phyloP scores from a whole-genome alignment of 2,113 vertebrate species.

The Aegypius monachus region DNA sequence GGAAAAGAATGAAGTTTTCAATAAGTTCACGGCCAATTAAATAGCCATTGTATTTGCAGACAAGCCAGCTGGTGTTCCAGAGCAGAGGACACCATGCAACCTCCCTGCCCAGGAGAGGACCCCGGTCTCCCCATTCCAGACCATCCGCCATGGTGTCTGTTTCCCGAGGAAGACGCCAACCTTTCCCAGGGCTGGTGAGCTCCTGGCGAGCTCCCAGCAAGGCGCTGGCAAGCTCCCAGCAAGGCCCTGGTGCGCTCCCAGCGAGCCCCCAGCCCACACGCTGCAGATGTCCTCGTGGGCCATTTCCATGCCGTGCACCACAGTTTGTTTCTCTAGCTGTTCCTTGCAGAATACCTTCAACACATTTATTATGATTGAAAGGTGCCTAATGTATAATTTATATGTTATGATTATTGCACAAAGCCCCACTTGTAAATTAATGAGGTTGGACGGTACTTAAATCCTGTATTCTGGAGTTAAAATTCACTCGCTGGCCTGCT shows the following conservation, averaged over 20 bases:
- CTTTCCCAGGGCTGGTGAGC: background rate
- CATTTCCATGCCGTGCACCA: fast-evolving
- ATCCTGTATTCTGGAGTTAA: background rate
- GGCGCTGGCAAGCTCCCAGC: background rate
- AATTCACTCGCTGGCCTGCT: background rate
- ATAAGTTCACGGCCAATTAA: background rate
- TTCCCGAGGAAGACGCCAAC: background rate
- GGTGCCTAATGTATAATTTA: background rate
- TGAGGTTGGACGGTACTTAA: background rate
- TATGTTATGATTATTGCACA: background rate
- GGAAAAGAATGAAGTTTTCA: background rate
- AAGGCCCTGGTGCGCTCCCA: background rate
- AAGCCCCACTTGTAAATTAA: background rate
- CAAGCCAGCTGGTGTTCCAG: background rate
- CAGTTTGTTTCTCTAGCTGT: background rate
- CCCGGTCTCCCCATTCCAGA: background rate
- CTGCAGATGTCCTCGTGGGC: background rate
- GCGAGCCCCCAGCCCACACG: background rate
- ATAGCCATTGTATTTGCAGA: background rate
- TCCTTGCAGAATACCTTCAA: background rate
- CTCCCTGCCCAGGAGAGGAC: background rate
- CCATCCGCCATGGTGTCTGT: no score
- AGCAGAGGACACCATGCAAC: background rate
- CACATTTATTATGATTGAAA: background rate
- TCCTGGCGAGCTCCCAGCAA: background rate